phyloP scores from a whole-genome alignment of 2,113 vertebrate species.

The Eubucco bourcierii region DNA sequence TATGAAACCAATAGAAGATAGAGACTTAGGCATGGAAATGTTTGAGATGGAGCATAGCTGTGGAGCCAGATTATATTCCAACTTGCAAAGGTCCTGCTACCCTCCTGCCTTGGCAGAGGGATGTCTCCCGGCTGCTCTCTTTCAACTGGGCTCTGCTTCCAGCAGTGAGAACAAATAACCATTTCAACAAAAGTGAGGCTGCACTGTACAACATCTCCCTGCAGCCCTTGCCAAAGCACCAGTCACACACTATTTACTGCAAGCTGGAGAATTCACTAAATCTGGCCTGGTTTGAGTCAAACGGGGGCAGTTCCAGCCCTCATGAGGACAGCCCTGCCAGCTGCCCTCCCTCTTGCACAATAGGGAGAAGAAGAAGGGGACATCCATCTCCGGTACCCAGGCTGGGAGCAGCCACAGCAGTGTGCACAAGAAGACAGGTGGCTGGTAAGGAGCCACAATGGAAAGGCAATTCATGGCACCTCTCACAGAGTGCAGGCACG shows the following conservation, averaged over 20 bases:
- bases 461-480: slow-evolving; percentile 21
- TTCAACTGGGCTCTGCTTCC: neutral
- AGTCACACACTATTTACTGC: neutral
- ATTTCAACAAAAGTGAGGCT: neutral
- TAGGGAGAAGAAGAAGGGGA: slow-evolving; percentile 1
- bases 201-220: neutral
- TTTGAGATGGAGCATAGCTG: neutral
- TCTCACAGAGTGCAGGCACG: neutral
- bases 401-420: neutral
- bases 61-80: neutral
- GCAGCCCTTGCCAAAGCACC: slow-evolving; percentile 5
- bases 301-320: neutral
- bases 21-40: neutral
- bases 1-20: neutral
- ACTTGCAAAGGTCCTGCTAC: neutral
- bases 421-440: neutral
- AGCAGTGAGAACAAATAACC: neutral
- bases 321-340: neutral
- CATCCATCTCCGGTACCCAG: neutral
- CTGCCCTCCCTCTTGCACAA: slow-evolving; percentile 22
- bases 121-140: neutral
- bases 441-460: slow-evolving; percentile 11
- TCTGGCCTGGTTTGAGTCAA: slow-evolving; percentile 26
- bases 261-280: slow-evolving; percentile 29
- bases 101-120: neutral